Evolutionary conservation across 1,140 invertebrate species (phyloP).

Genomic region (Armadillidium nasatum): DNA sequence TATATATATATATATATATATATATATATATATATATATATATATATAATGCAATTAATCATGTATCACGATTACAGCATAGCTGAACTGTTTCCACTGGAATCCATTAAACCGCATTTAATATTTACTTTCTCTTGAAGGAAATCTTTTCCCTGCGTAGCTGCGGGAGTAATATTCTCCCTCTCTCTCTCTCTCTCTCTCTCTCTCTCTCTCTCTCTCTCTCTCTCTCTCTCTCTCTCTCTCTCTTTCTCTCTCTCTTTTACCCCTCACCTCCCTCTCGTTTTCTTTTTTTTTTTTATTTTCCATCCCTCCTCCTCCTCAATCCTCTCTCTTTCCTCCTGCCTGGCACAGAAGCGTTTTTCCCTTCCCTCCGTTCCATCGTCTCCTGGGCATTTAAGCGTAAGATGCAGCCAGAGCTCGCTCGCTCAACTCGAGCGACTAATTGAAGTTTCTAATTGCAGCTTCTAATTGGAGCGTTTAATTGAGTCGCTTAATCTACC

Average conservation of each 20-base stretch:
- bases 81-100: background rate
- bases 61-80: too few species aligned
- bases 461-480: conserved; percentile 12
- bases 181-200: background rate
- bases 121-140: background rate
- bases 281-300: too few species aligned
- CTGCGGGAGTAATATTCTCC: background rate
- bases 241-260: too few species aligned
- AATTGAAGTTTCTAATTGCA: conserved; percentile 10
- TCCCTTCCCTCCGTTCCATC: background rate
- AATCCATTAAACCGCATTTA: conserved; percentile 4
- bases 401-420: conserved; percentile 2
- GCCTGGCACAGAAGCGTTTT: too few species aligned
- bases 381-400: background rate
- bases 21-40: conserved; percentile 16
- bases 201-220: background rate
- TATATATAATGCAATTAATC: background rate
- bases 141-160: background rate
- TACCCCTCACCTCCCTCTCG: too few species aligned
- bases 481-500: conserved; percentile 9
- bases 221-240: too few species aligned
- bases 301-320: too few species aligned
- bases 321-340: background rate
- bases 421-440: background rate
- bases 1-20: conserved; percentile 10